Evolutionary conservation across 1,140 invertebrate genomes (phyloP).

Genomic region (Harpegnathos saltator): DNA sequence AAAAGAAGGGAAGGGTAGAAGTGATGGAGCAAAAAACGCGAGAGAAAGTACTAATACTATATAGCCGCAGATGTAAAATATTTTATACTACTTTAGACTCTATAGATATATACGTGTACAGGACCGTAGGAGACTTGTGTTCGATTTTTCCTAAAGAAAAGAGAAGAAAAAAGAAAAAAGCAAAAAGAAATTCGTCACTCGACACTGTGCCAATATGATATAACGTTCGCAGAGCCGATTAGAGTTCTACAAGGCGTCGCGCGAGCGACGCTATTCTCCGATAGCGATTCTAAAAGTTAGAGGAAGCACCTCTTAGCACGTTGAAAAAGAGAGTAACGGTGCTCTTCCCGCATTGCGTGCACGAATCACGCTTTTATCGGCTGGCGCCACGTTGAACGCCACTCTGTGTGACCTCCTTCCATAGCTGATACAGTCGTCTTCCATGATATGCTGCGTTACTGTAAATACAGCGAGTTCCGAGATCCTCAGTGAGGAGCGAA

Average conservation of each 20-base stretch:
- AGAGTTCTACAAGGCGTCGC: not conserved
- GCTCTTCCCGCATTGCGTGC: constrained; percentile 10
- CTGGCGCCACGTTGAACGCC: not conserved
- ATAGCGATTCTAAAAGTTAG: not conserved
- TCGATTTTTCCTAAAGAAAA: constrained; percentile 3
- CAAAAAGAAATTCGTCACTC: constrained; percentile 16
- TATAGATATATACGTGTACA: not conserved
- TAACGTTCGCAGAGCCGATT: not conserved
- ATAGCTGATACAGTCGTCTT: constrained; percentile 53
- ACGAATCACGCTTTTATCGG: constrained; percentile 1
- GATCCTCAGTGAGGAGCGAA: constrained; percentile 11
- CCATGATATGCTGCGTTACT: constrained; percentile 41
- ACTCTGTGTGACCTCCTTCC: constrained; percentile 36
- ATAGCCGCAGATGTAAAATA: constrained; percentile 18
- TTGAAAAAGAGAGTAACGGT: not conserved
- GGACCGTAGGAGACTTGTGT: not conserved
- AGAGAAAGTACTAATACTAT: constrained; percentile 8
- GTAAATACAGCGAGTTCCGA: constrained; percentile 30
- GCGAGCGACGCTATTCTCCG: not conserved
- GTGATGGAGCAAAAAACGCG: no score
- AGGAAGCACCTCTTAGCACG: not conserved
- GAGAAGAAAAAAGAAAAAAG: no score
- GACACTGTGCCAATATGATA: constrained; percentile 41
- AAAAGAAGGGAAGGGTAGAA: not conserved
- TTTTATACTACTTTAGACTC: constrained; percentile 41